A percentile compares a stretch with the other conserved stretches of the same genome.
phyloP scores from a whole-genome alignment of 2,888 invertebrate genomes.

The Choristoneura rosaceana region DNA sequence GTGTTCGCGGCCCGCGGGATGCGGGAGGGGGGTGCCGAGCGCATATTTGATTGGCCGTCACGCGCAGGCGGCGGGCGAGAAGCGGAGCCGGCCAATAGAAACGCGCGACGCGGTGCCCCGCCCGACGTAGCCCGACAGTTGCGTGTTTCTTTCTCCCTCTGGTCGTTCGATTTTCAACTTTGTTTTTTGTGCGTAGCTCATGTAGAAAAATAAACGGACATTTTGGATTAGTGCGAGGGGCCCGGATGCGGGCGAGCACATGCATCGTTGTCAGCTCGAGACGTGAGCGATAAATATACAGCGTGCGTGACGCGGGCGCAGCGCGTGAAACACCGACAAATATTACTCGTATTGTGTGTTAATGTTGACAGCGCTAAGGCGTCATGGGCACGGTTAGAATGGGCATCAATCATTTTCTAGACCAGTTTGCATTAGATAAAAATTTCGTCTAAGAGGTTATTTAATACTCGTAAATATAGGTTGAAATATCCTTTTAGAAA shows the following conservation, averaged over 20 bases:
- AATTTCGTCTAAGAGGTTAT: not conserved
- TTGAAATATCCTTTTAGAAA: not conserved
- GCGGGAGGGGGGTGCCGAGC: conserved; percentile 67
- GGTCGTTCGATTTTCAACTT: conserved; percentile 59
- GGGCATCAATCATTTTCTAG: not conserved
- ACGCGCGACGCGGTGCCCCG: conserved; percentile 69
- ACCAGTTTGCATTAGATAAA: not conserved
- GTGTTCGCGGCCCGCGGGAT: conserved; percentile 72
- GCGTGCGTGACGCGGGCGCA: conserved; percentile 64
- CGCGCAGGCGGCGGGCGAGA: conserved; percentile 73
- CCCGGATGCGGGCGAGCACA: conserved; percentile 74
- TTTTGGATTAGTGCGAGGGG: conserved; percentile 81
- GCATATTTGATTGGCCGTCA: conserved; percentile 63
- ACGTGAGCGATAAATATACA: conserved; percentile 80
- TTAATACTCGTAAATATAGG: not conserved
- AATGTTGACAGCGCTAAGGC: conserved; percentile 51
- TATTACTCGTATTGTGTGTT: conserved; percentile 52
- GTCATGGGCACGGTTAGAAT: not conserved
- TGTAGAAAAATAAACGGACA: conserved; percentile 84
- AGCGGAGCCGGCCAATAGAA: conserved; percentile 66
- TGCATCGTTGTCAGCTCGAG: conserved; percentile 74
- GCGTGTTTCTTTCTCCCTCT: conserved; percentile 67
- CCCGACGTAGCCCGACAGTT: conserved; percentile 60
- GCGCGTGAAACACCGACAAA: conserved; percentile 44
- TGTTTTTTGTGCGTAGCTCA: conserved; percentile 77